phyloP scores from a whole-genome alignment of 2,113 vertebrate species.

The Prietella phreatophila region DNA sequence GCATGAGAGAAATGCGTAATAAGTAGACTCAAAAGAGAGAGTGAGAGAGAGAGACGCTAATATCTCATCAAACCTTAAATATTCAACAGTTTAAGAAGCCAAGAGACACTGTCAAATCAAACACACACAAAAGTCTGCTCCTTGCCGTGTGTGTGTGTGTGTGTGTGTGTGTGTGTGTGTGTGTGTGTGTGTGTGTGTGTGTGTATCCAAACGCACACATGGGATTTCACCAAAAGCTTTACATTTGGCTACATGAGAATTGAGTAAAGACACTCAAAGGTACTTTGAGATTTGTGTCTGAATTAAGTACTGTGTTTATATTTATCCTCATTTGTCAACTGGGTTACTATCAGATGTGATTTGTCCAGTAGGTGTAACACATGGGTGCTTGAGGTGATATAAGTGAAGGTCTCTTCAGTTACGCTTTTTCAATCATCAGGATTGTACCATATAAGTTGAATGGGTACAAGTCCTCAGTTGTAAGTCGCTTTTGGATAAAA shows the following conservation, averaged over 20 bases:
- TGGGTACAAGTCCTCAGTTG: neutral
- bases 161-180: constrained; percentile 1
- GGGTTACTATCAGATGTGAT: neutral
- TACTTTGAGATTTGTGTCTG: neutral
- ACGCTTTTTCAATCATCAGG: neutral
- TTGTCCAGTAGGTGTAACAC: neutral
- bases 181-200: neutral
- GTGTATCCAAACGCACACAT: neutral
- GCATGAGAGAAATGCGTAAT: constrained; percentile 44
- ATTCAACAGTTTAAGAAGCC: constrained; percentile 45
- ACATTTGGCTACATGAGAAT: neutral
- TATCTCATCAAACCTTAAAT: constrained; percentile 49
- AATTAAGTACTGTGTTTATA: neutral
- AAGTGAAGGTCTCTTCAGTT: neutral
- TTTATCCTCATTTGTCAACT: neutral
- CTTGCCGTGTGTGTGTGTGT: neutral
- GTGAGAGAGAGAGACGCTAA: constrained; percentile 13
- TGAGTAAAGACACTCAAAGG: neutral
- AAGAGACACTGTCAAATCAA: constrained; percentile 38
- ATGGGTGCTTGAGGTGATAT: neutral
- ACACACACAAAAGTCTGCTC: constrained; percentile 31
- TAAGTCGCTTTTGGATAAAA: too few species aligned
- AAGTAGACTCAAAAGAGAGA: constrained; percentile 28
- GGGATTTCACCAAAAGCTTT: neutral
- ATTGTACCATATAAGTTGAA: neutral